Evolutionary conservation across 2,888 invertebrate species (phyloP).

Genomic region (Phasia obesa): DNA sequence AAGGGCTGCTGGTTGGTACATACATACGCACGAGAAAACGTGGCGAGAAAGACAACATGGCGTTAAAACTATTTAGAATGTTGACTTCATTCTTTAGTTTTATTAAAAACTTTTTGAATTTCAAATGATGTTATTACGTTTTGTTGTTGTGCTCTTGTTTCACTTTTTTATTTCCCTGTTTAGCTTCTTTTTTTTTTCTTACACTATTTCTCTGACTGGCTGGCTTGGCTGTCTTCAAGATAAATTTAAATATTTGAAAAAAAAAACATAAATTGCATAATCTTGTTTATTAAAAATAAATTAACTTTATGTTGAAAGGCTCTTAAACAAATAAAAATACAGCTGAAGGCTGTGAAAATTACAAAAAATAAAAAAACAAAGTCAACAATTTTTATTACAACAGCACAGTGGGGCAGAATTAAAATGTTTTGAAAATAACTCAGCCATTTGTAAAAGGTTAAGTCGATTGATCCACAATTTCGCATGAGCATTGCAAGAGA

Average conservation of each 20-base stretch:
- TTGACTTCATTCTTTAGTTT: conserved; percentile 68
- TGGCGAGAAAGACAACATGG: conserved; percentile 63
- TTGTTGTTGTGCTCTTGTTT: not conserved
- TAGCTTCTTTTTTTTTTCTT: not conserved
- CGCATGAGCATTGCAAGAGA: too few relatives aligned
- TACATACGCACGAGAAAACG: conserved; percentile 51
- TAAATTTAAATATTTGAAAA: not conserved
- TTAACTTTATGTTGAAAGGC: too few relatives aligned
- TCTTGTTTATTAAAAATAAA: not conserved
- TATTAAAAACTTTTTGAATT: conserved; percentile 70
- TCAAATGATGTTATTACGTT: conserved; percentile 62
- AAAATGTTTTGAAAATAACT: too few relatives aligned
- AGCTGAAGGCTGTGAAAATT: too few relatives aligned
- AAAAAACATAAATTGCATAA: not conserved
- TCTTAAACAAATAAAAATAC: too few relatives aligned
- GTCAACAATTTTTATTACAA: too few relatives aligned
- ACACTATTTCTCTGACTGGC: conserved; percentile 26
- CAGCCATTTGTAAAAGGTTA: too few relatives aligned
- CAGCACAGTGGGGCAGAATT: too few relatives aligned
- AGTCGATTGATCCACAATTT: too few relatives aligned
- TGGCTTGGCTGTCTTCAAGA: not conserved
- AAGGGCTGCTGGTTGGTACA: too few relatives aligned
- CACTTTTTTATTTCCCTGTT: not conserved
- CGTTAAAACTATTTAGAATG: conserved; percentile 69
- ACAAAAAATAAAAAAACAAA: too few relatives aligned